These are phyloP conservation scores for Micromys minutus DNA, from an alignment of 2,113 vertebrate genomes.

Conservation along the genomic window DNA sequence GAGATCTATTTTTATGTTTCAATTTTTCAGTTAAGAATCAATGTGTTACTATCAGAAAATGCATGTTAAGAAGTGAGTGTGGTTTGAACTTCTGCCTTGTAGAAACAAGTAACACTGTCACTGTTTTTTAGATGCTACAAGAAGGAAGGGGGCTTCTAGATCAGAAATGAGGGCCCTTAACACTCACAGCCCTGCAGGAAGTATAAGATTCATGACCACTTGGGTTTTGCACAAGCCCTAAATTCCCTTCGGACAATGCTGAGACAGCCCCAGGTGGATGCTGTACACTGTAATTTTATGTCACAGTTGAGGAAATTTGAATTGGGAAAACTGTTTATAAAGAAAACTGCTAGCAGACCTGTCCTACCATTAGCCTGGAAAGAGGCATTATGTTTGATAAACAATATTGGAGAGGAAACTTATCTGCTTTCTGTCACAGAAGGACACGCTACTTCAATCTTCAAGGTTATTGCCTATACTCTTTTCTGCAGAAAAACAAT, in stretches of 20 bases:
- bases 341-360: not conserved
- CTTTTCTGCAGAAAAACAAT: not conserved
- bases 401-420: not conserved
- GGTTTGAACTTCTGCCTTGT: not conserved
- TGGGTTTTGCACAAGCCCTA: not conserved
- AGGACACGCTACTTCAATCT: not conserved
- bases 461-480: constrained; percentile 2
- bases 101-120: not conserved
- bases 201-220: not conserved
- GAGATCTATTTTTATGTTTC: not conserved
- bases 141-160: not conserved
- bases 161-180: not conserved
- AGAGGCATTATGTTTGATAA: constrained; percentile 19
- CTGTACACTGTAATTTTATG: not conserved
- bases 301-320: not conserved
- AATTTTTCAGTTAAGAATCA: not conserved
- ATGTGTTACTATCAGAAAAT: not conserved
- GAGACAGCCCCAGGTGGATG: not conserved
- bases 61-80: not conserved
- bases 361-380: not conserved
- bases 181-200: not conserved
- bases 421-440: constrained; percentile 11
- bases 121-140: not conserved
- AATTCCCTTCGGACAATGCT: not conserved
- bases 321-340: constrained; percentile 21